Conservation (phyloP, 1,140 invertebrate species). For the Arctopsyche grandis region DNA sequence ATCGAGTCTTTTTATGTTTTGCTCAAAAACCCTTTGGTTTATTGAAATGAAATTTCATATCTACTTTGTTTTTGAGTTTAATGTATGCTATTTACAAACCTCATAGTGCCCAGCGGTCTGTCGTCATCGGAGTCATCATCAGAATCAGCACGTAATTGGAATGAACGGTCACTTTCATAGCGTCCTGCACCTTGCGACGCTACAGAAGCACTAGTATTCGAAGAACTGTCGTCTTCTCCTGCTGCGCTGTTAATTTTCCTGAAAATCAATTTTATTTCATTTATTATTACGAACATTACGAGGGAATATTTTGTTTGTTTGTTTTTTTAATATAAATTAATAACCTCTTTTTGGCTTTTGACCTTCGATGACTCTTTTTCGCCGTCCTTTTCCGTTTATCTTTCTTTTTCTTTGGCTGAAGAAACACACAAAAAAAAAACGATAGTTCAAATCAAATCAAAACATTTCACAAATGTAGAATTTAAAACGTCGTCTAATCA, state of each 20-base stretch:
- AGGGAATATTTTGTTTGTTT: no score
- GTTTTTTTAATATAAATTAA: slow-evolving; percentile 25
- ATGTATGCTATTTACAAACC: no score
- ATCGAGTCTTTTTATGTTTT: no score
- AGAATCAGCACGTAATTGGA: slow-evolving; percentile 56
- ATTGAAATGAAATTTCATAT: no score
- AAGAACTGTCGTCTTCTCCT: slow-evolving; percentile 30
- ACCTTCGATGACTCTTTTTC: slow-evolving; percentile 33
- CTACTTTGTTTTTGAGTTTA: neutral
- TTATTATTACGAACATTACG: neutral
- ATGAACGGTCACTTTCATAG: slow-evolving; percentile 63
- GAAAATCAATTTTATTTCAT: slow-evolving; percentile 7
- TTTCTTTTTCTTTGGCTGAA: slow-evolving; percentile 45
- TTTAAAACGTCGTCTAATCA: neutral
- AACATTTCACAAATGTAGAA: neutral
- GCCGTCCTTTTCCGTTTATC: slow-evolving; percentile 28
- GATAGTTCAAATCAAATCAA: no score
- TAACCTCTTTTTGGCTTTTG: slow-evolving; percentile 48
- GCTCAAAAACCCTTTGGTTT: no score
- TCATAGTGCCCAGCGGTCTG: slow-evolving; percentile 62
- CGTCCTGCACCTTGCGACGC: slow-evolving; percentile 54
- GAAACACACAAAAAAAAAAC: slow-evolving; percentile 9
- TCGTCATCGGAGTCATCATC: slow-evolving; percentile 57
- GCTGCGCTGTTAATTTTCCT: slow-evolving; percentile 41
- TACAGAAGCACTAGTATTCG: slow-evolving; percentile 41